These are phyloP conservation scores for Turritopsis dohrnii DNA, from an alignment of 30 jellyfish, hydroid and myxozoan species.

Conservation along the genomic window DNA sequence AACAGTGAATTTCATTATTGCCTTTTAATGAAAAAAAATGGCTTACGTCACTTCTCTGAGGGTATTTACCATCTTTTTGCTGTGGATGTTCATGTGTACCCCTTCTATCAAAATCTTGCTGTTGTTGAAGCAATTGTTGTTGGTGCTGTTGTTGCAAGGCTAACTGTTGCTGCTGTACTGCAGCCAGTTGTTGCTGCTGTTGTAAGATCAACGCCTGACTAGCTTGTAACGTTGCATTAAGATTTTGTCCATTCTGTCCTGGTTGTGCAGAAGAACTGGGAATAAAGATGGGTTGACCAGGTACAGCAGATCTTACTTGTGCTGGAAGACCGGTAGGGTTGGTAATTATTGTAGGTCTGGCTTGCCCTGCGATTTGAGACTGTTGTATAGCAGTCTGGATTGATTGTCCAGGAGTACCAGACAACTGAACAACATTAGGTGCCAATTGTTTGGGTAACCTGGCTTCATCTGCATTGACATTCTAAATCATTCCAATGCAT, in stretches of 20 bases:
- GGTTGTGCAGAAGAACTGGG: constrained; percentile 21
- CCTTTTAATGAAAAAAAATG: neutral
- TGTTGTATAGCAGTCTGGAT: constrained; percentile 1
- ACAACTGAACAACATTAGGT: neutral
- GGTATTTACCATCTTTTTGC: neutral
- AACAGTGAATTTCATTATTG: neutral
- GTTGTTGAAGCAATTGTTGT: constrained; percentile 29
- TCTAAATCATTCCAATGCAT: neutral
- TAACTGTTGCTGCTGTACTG: constrained; percentile 37
- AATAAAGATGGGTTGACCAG: constrained; percentile 30
- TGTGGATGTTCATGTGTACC: constrained; percentile 3
- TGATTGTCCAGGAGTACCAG: constrained; percentile 12
- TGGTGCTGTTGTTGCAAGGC: constrained; percentile 37
- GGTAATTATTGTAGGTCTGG: constrained; percentile 18
- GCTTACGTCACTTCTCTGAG: constrained; percentile 15
- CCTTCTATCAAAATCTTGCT: constrained; percentile 20
- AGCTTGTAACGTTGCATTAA: constrained; percentile 39
- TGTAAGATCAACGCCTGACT: constrained; percentile 38
- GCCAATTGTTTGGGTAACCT: constrained; percentile 18
- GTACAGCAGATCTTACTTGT: constrained; percentile 20
- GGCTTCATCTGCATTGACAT: constrained; percentile 5
- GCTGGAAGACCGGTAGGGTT: constrained; percentile 21
- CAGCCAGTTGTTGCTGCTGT: constrained; percentile 41
- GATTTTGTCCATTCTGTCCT: constrained; percentile 32
- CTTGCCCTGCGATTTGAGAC: constrained; percentile 6